Conservation (phyloP, 1,140 invertebrate species). For the Macrostomum lignano region DNA sequence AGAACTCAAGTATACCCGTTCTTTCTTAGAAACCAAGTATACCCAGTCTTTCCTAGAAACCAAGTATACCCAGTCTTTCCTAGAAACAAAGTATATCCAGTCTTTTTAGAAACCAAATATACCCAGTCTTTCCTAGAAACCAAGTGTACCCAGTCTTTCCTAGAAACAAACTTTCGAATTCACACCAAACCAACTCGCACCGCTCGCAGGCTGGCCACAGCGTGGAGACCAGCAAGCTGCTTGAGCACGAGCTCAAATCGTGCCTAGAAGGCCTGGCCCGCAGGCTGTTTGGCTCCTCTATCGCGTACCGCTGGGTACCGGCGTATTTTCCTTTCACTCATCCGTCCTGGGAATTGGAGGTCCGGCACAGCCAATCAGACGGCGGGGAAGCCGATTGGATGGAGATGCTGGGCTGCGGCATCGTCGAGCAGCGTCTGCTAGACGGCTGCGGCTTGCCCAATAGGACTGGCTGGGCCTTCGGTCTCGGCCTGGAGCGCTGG, state of each 20-base stretch:
- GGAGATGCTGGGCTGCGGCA: constrained; percentile 81
- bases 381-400: constrained; percentile 45
- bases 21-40: too few species aligned
- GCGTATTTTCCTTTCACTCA: constrained; percentile 93
- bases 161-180: too few species aligned
- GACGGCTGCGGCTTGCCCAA: constrained; percentile 44
- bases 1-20: too few species aligned
- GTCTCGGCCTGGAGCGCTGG: constrained; percentile 67
- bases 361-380: constrained; percentile 49
- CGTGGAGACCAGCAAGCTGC: constrained; percentile 49
- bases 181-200: too few species aligned
- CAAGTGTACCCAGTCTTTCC: too few species aligned
- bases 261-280: constrained; percentile 43
- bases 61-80: too few species aligned
- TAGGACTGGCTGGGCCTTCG: constrained; percentile 73
- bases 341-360: constrained; percentile 90
- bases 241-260: constrained; percentile 58
- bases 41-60: too few species aligned
- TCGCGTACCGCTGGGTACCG: constrained; percentile 38
- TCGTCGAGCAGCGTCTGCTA: constrained; percentile 66
- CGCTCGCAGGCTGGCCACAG: constrained; percentile 52
- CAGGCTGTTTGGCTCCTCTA: constrained; percentile 43
- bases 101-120: too few species aligned
- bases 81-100: too few species aligned
- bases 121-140: too few species aligned